Conservation (phyloP, 2,113 vertebrate species). For the Globicephala melas region DNA sequence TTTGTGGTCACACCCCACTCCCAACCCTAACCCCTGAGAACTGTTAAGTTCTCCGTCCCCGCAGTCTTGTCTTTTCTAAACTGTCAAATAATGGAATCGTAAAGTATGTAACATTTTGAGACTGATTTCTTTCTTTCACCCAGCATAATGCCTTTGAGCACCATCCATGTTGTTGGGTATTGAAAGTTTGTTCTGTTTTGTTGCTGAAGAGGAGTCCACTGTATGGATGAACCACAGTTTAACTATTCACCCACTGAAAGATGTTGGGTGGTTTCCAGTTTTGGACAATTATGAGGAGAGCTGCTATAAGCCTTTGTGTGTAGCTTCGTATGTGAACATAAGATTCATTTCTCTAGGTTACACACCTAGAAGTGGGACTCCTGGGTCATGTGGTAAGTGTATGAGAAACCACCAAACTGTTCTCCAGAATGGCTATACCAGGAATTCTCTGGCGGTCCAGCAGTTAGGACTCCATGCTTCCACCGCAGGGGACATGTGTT, state of each 20-base stretch:
- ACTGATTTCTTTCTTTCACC: neutral
- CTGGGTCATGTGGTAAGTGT: neutral
- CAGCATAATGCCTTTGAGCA: neutral
- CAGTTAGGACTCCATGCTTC: neutral
- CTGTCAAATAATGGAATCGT: neutral
- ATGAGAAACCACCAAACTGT: neutral
- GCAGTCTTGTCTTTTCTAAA: neutral
- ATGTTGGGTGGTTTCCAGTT: neutral
- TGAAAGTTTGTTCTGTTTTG: neutral
- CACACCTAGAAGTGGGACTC: neutral
- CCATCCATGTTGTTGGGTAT: too few species aligned
- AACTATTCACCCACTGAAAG: neutral
- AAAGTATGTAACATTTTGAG: neutral
- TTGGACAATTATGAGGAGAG: neutral
- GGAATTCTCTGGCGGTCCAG: neutral
- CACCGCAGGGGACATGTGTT: neutral
- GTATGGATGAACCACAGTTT: too few species aligned
- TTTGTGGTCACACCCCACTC: neutral
- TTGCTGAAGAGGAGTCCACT: neutral
- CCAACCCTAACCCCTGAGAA: neutral
- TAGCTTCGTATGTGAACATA: neutral
- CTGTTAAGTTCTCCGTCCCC: neutral
- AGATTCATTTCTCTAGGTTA: neutral
- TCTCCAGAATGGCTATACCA: neutral
- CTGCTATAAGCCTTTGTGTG: neutral